Base-by-base conservation (phyloP, 2,888 invertebrate species). In the Cheilosia vulpina region DNA sequence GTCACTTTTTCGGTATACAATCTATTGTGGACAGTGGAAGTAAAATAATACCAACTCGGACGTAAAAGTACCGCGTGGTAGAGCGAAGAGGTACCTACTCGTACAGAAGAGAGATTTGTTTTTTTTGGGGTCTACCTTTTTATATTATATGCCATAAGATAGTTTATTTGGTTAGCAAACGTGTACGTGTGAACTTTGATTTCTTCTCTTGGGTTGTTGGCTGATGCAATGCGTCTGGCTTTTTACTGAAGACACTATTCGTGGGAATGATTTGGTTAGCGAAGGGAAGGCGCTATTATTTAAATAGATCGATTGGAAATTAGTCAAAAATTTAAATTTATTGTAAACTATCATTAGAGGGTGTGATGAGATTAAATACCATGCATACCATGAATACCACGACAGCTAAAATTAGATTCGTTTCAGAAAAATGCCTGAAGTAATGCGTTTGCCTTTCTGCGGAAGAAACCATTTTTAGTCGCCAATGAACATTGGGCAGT, bases 161-260 rank as follows among this genome's bases (percentile, higher is more conserved):
- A 17, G 45, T 47, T 47, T 47, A 17, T 17, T 45, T 45, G 6
- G 45, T 1, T 31, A 31, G 31, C 9, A 31, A 31, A 31, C 9
- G 31, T 31, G 31, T 31, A 9, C 2, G 31, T 31, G 9, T 31
- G 31, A 31, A 31, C 31, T 31, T 31, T 9, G 31, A 31, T 31
- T 0, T 9, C 31, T 31, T 31, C 45, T 47, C 17, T 17, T 45
- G 17, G 7, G 5, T 27, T 27, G 4, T n/a, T 31, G 66, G 66
- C 80, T 80, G 75, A 80, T 75, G 75, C 75, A 80, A 80, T 80
- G 75, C 62, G 55, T 75, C 55, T 43, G 60, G 1, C 0, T 60
- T 60, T 9, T 31, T 31, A 31, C 31, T 9, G 31, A 31, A 31
- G 31, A 31, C 31, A 31, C 31, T 31, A 31, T 31, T 9, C 31